These are phyloP conservation scores for Bombus soroeensis DNA, from an alignment of 1,140 invertebrate species.

Conservation along the genomic window DNA sequence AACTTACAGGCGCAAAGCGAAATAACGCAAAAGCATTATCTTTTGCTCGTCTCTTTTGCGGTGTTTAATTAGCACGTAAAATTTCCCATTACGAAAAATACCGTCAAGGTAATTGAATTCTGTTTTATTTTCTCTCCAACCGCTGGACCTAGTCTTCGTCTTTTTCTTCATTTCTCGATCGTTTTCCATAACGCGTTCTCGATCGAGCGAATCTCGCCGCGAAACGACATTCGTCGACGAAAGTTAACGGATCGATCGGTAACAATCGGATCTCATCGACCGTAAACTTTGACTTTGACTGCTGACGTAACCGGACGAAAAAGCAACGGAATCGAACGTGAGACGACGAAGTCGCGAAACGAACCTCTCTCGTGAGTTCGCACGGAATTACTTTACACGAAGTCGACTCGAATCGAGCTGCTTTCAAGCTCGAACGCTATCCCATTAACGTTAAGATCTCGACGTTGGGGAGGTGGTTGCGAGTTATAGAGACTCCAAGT, in stretches of 20 bases:
- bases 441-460: constrained; percentile 29
- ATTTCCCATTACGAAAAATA: too few relatives aligned
- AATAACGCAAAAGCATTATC: too few relatives aligned
- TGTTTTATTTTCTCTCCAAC: too few relatives aligned
- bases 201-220: too few relatives aligned
- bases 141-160: too few relatives aligned
- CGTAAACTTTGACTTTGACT: constrained; percentile 40
- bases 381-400: constrained; percentile 38
- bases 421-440: neutral
- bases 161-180: too few relatives aligned
- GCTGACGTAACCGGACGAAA: constrained; percentile 21
- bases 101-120: too few relatives aligned
- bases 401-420: constrained; percentile 17
- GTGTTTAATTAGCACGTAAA: too few relatives aligned
- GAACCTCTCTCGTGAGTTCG: constrained; percentile 12
- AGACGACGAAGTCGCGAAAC: constrained; percentile 25
- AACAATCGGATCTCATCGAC: constrained; percentile 55
- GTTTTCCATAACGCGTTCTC: too few relatives aligned
- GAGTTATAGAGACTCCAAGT: neutral
- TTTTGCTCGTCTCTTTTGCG: too few relatives aligned
- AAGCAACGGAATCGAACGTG: constrained; percentile 29
- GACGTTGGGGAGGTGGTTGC: neutral
- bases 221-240: constrained; percentile 2
- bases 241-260: constrained; percentile 49
- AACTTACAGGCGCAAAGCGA: too few relatives aligned